Percentiles rank a stretch among this genome's conserved stretches.
These are phyloP conservation scores for Acanthisitta chloris DNA, from an alignment of 2,113 vertebrate species.

Conservation along the genomic window DNA sequence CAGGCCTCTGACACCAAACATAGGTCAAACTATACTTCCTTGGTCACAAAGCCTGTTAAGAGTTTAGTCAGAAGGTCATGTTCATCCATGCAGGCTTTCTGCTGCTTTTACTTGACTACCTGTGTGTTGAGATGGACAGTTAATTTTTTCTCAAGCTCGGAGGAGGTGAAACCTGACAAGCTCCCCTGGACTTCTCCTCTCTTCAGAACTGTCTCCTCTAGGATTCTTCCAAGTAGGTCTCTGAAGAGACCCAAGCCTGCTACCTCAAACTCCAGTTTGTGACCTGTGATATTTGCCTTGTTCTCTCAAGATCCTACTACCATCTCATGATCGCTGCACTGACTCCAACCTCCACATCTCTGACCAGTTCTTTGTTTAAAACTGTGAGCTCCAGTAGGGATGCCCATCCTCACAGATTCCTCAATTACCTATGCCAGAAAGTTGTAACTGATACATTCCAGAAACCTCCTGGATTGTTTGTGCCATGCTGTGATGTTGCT, in stretches of 20 bases:
- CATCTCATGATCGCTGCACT: not conserved
- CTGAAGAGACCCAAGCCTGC: not conserved
- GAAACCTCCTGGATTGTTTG: not conserved
- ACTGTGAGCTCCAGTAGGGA: not conserved
- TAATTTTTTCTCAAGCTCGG: not conserved
- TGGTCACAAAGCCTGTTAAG: not conserved
- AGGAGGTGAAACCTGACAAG: not conserved
- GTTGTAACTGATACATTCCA: not conserved
- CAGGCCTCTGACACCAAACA: not conserved
- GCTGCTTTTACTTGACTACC: not conserved
- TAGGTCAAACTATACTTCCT: not conserved
- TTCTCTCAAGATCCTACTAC: not conserved
- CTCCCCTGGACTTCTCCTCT: not conserved
- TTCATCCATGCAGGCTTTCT: not conserved
- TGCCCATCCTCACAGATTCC: not conserved
- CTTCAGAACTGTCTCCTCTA: not conserved
- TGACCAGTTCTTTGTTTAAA: not conserved
- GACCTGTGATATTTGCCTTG: not conserved
- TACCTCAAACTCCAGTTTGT: not conserved
- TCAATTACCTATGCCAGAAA: not conserved
- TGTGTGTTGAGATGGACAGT: rapidly evolving
- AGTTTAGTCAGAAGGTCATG: not conserved
- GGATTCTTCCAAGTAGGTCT: not conserved
- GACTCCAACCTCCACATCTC: not conserved
- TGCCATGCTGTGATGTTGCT: not conserved